Base-by-base conservation (phyloP, 2,888 invertebrate species). In the Melanophora roralis region DNA sequence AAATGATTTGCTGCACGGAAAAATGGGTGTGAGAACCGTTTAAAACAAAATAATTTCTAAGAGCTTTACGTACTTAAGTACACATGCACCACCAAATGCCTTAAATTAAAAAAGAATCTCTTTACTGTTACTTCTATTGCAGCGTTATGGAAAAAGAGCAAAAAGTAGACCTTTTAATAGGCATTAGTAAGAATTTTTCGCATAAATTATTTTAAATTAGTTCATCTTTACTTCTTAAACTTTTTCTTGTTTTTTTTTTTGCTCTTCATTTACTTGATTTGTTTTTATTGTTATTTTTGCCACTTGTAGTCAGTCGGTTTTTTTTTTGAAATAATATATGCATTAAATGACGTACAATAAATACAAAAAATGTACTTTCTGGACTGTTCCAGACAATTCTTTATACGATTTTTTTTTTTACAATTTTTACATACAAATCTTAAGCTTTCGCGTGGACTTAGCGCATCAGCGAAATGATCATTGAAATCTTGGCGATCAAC, bases 371-470 rank as follows among this genome's bases (percentile, higher is more conserved):
- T n/a, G n/a, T 36, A 51, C 67, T 3, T 27, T 74, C 34, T 59
- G 23, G 40, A 51, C 51, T 49, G n/a, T 68, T 80, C 80, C 72
- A 80, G 80, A 80, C 80, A 49, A 38, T 72, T 80, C 76, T 57
- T 3, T 27, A 43, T 38, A 45, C 11, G 47, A 53, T 59, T 59
- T 36, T 69, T n/a, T n/a, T n/a, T n/a, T n/a, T n/a, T n/a, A n/a
- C n/a, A n/a, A n/a, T n/a, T 45, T 59, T 53, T 53, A 43, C 16
- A 32, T 32, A 38, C 2, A 9, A 36, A 36, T n/a, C 38, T 38
- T 38, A 38, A 38, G n/a, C 38, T 38, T n/a, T 38, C 5, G 38
- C 12, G 4, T 12, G 12, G 11, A 38, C 12, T 12, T 36, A 11
- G 4, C n/a, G 16, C 14, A 43, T 43, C 14, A 43, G 14, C 6